Evolutionary conservation across 2,113 vertebrate species (phyloP).

Genomic region (Oxyruncus cristatus): DNA sequence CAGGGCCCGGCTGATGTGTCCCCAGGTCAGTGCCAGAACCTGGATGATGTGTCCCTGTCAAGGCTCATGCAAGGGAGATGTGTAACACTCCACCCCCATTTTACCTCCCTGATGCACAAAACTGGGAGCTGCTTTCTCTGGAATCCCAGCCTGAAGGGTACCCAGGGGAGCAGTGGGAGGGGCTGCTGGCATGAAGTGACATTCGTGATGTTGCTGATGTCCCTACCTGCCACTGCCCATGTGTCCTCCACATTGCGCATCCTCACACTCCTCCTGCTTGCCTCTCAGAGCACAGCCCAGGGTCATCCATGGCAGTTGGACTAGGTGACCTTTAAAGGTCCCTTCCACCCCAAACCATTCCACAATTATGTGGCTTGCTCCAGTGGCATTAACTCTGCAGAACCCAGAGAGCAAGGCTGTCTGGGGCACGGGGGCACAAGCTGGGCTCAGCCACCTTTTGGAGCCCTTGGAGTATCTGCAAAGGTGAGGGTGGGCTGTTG

Average conservation of each 20-base stretch:
- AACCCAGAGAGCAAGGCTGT: too few species aligned
- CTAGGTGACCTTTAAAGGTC: not conserved
- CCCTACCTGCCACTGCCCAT: not conserved
- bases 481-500: not conserved
- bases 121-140: not conserved
- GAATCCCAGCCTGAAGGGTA: not conserved
- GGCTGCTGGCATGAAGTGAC: not conserved
- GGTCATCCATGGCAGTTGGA: not conserved
- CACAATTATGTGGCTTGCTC: not conserved
- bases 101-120: not conserved
- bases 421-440: not conserved
- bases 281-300: too few species aligned
- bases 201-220: not conserved
- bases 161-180: not conserved
- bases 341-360: not conserved
- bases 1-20: not conserved
- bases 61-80: accelerated
- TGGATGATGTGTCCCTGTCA: not conserved
- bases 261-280: not conserved
- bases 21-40: not conserved
- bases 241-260: not conserved
- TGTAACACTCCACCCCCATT: not conserved
- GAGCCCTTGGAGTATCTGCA: not conserved
- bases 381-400: not conserved
- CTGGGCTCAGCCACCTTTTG: not conserved